phyloP scores from a whole-genome alignment of 2,113 vertebrate genomes.

The Theropithecus gelada region DNA sequence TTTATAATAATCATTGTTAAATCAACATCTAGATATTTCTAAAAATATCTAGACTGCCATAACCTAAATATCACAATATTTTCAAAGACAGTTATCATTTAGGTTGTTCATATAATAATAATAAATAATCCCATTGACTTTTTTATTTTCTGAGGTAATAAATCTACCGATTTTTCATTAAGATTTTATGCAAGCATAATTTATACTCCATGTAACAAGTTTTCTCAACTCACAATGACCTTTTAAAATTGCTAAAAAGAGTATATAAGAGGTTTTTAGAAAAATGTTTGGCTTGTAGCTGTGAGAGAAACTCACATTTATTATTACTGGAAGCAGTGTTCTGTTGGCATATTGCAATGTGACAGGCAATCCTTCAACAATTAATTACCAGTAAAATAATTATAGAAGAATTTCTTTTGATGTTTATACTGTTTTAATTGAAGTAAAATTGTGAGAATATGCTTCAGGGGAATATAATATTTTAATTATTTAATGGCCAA shows the following conservation, averaged over 20 bases:
- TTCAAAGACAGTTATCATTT: not conserved
- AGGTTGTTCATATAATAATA: not conserved
- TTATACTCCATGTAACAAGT: not conserved
- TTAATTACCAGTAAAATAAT: not conserved
- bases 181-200: not conserved
- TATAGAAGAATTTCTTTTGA: not conserved
- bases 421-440: constrained; percentile 7
- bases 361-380: not conserved
- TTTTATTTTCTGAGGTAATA: not conserved
- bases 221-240: not conserved
- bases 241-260: not conserved
- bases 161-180: not conserved
- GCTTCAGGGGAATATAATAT: not conserved
- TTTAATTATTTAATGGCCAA: constrained; percentile 5
- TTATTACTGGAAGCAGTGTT: not conserved
- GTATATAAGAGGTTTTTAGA: not conserved
- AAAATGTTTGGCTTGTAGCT: not conserved
- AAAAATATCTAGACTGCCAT: not conserved
- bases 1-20: not conserved
- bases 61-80: not conserved
- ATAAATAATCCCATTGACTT: not conserved
- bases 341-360: not conserved
- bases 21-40: not conserved
- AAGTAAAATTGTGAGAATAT: constrained; percentile 10
- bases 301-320: not conserved